These are phyloP conservation scores for Gymnorhina tibicen DNA, from an alignment of 2,113 vertebrate species.

Conservation along the genomic window DNA sequence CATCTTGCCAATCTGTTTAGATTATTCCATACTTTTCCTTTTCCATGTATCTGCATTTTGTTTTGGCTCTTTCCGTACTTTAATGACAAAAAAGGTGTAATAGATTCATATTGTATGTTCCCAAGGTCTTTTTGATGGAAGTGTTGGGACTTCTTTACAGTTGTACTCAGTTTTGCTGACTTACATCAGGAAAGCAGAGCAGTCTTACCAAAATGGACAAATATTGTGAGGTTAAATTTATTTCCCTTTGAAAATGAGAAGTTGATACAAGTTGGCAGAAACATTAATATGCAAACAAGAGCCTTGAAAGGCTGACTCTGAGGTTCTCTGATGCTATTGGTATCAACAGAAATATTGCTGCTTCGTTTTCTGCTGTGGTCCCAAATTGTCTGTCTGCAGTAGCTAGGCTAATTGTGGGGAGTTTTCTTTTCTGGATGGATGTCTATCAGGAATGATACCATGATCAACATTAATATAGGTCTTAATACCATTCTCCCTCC, in stretches of 20 bases:
- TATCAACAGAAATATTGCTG: neutral
- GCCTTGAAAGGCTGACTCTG: neutral
- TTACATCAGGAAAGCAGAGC: neutral
- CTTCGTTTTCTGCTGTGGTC: neutral
- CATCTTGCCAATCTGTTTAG: neutral
- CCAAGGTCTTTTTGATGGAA: neutral
- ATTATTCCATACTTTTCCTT: neutral
- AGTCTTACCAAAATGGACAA: neutral
- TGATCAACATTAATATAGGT: neutral
- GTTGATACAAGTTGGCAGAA: neutral
- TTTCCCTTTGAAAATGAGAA: neutral
- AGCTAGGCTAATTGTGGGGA: neutral
- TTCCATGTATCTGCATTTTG: neutral
- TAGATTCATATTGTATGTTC: neutral
- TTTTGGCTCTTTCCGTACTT: neutral
- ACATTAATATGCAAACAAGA: neutral
- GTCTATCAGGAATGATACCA: neutral
- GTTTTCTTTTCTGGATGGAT: neutral
- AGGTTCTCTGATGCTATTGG: neutral
- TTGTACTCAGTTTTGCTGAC: neutral
- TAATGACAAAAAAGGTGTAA: neutral
- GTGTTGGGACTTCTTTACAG: neutral
- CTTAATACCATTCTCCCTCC: neutral
- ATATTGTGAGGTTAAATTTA: neutral
- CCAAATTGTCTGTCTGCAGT: neutral